Evolutionary conservation across 2,113 vertebrate genomes (phyloP), one percentile per base, ranked within the genome.

Genomic region (Electrona antarctica): DNA sequence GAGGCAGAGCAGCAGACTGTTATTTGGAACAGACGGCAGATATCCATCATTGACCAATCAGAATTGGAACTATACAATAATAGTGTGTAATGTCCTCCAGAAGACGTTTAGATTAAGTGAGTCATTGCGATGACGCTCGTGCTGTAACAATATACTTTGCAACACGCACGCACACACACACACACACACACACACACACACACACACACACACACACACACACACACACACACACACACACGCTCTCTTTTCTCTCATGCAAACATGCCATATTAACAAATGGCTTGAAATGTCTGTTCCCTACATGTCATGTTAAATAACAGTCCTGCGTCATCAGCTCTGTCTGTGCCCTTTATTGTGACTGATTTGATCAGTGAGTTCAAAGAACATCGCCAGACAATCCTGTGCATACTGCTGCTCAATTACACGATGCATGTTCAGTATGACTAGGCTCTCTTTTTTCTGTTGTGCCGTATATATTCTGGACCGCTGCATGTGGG

Each of bases 291-390:
- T 15, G 46, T n/a, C 51, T n/a, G 21, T 13, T 61, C 3, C 56
- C 14, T 21, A 41, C 15, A 29, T 29, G 55, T 49, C 49, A 58
- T 45, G 7, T 13, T 71, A 48, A 67, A 67, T 63, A 55, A 49
- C 50, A 70, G 45, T 11, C 3, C 68, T 64, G 52, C 14, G 21
- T 29, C 33, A 56, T 11, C 56, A 58, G 7, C 56, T 28, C 56
- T 28, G 55, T 11, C 56, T 28, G 55, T 11, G 56, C 14, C 56
- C 56, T 58, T 28, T 59, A 13, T 8, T 41, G 45, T 28, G 14
- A 50, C 33, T 9, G 4, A 48, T 61, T 46, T 54, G 64, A 60
- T 2, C 14, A 48, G 45, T 21, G 28, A 1, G 28, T 54, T 54
- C 6, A 13, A 13, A 54, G 13, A 54, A 6, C 13, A n/a, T 41